Evolutionary conservation across 2,888 invertebrate genomes (phyloP).

Genomic region (Dicranocentrus wangi): DNA sequence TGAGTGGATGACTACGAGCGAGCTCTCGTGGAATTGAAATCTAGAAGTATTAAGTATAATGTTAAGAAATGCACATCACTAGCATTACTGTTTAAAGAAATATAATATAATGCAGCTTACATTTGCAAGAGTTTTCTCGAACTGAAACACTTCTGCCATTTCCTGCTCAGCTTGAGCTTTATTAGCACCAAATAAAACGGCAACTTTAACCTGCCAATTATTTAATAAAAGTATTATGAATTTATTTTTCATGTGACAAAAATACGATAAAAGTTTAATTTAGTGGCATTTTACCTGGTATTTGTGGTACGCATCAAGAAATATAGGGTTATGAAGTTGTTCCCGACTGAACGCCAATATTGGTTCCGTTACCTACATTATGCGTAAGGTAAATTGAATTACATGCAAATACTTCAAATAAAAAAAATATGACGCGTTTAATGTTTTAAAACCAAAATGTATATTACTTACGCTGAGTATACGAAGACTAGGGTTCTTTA

Average conservation of each 20-base stretch:
- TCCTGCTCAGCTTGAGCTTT: constrained; percentile 81
- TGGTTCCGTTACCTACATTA: too few relatives aligned
- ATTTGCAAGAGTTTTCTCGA: constrained; percentile 92
- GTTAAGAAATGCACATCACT: neutral
- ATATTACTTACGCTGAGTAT: too few relatives aligned
- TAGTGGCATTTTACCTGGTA: constrained; percentile 80
- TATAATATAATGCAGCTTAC: constrained; percentile 78
- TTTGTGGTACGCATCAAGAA: constrained; percentile 85
- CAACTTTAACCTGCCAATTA: constrained; percentile 81
- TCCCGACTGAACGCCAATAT: too few relatives aligned
- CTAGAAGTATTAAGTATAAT: too few relatives aligned
- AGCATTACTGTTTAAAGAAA: neutral
- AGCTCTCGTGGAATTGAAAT: too few relatives aligned
- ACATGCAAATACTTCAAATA: too few relatives aligned
- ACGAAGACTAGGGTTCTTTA: too few relatives aligned
- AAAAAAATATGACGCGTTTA: too few relatives aligned
- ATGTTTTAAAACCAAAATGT: too few relatives aligned
- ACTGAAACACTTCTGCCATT: constrained; percentile 86
- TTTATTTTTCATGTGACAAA: neutral
- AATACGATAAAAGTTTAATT: neutral
- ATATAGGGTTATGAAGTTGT: too few relatives aligned
- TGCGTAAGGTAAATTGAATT: too few relatives aligned
- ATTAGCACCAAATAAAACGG: constrained; percentile 88
- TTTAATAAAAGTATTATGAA: neutral
- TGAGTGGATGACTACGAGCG: too few relatives aligned